Evolutionary conservation across 2,888 invertebrate species (phyloP), one percentile per base, ranked within the genome.

Genomic region (Lochmaea capreae): DNA sequence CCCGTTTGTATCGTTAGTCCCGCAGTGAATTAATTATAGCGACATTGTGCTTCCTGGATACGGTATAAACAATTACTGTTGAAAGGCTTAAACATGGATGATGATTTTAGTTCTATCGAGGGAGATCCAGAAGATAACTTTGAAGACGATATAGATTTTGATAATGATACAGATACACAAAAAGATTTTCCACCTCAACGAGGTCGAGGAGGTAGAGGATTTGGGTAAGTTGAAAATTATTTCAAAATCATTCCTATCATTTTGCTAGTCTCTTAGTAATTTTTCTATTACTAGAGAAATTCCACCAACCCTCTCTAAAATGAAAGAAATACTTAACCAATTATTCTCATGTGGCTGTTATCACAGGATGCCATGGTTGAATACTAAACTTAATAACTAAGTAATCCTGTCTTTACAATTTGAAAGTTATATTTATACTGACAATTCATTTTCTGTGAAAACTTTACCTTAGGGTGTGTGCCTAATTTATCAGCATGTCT

Each of bases 131-230:
- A 82, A 71, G 85, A 85, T 73, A 85, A 85, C 61, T 85, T 82
- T 73, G 84, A 85, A 67, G 85, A 85, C 70, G 85, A 86, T 77
- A 81, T 83, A 39, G 80, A 81, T 65, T 86, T 85, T 73, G 86
- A 86, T 82, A 85, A 84, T 85, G 88, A 84, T 78, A 81, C 84
- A 57, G 86, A 88, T 63, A 87, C 88, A 71, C 88, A 70, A 76
- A 87, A 89, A 78, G 89, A 89, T 81, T 89, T 88, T 81, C 84
- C 87, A 67, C 87, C 86, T 49, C 84, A 88, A 74, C 81, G 87
- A 75, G 85, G 89, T 43, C 85, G 89, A 79, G 88, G 88, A 72
- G 88, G 70, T n/a, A 54, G 70, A 65, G 70, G 70, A 68, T 89
- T 89, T 80, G 88, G 89, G 89, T 89, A 86, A 82, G 75, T 76